phyloP scores from a whole-genome alignment of 2,113 vertebrate genomes.

The Dasyurus viverrinus region DNA sequence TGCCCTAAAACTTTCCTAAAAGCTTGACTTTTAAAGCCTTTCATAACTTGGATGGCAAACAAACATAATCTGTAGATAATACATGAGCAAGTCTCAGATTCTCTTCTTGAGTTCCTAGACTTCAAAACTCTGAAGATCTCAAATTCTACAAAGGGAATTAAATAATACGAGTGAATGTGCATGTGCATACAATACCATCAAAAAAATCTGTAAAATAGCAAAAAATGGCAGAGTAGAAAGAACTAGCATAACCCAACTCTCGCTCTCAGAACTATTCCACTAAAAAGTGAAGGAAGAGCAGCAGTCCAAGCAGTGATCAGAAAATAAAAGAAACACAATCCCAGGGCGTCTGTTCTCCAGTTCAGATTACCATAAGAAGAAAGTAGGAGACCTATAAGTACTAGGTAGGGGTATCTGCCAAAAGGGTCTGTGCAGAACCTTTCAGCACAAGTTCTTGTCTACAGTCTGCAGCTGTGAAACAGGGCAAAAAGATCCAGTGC shows the following conservation, averaged over 20 bases:
- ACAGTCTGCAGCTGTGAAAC: background rate
- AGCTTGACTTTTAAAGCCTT: background rate
- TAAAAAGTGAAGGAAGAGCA: background rate
- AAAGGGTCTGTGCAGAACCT: background rate
- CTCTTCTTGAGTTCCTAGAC: background rate
- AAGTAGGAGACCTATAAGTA: background rate
- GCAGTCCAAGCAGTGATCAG: background rate
- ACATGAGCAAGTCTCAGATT: background rate
- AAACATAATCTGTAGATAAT: too few species aligned
- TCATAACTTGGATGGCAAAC: background rate
- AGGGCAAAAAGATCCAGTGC: background rate
- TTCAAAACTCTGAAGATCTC: background rate
- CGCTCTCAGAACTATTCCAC: background rate
- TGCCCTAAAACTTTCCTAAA: background rate
- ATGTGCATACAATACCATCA: too few species aligned
- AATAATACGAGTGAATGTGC: too few species aligned
- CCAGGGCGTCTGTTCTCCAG: background rate
- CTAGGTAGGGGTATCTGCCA: background rate
- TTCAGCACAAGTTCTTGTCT: too few species aligned
- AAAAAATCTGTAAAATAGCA: background rate
- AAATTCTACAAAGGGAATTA: background rate
- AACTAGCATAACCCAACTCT: background rate
- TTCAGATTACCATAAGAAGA: background rate
- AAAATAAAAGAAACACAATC: background rate
- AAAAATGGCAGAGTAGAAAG: background rate